These are phyloP conservation scores for Drosophila formosana DNA, from an alignment of 2,888 invertebrate genomes.

Conservation along the genomic window DNA sequence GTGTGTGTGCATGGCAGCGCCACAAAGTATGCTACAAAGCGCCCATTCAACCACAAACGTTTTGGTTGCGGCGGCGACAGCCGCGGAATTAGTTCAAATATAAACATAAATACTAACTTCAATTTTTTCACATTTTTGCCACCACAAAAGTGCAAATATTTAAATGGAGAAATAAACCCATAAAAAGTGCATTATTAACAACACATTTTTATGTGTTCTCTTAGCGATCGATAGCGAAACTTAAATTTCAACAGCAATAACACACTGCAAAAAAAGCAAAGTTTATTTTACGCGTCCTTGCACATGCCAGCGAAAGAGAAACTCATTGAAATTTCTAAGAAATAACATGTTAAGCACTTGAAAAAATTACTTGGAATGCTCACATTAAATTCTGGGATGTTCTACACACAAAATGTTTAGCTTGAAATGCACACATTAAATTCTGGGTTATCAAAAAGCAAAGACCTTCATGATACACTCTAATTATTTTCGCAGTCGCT, in stretches of 20 bases:
- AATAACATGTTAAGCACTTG: too few species aligned
- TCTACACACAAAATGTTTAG: not conserved
- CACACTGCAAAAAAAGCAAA: too few species aligned
- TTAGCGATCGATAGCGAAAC: too few species aligned
- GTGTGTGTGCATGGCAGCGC: constrained; percentile 2
- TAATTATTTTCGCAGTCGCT: not conserved
- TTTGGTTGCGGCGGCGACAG: constrained; percentile 42
- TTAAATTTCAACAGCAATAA: too few species aligned
- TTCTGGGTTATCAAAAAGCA: not conserved
- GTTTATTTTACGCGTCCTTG: too few species aligned
- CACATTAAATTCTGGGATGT: too few species aligned
- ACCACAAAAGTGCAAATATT: not conserved
- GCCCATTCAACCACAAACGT: constrained; percentile 69
- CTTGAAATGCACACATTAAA: not conserved
- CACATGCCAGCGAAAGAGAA: too few species aligned
- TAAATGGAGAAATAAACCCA: not conserved
- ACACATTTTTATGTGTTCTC: not conserved
- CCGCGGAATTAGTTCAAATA: constrained; percentile 53
- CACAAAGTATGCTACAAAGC: constrained; percentile 55
- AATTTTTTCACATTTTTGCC: not conserved
- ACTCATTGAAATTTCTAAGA: too few species aligned
- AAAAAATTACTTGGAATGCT: too few species aligned
- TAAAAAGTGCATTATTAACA: not conserved
- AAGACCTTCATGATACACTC: not conserved
- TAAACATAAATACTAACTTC: constrained; percentile 6